Percentiles rank a stretch among this genome's conserved stretches.
Conservation (phyloP, 2,113 vertebrate genomes). For the Ovibos moschatus region DNA sequence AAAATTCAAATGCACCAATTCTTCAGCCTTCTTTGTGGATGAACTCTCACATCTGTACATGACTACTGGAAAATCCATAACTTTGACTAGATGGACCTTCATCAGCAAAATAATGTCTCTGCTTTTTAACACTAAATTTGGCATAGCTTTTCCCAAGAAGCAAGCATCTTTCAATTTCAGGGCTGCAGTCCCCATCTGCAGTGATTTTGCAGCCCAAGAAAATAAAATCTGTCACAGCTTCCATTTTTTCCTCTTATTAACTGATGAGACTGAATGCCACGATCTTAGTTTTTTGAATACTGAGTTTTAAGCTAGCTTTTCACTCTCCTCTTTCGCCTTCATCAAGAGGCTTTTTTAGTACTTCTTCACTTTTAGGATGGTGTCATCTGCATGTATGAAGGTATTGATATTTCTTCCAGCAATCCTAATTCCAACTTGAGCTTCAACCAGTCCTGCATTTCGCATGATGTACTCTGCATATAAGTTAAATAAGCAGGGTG, state of each 20-base stretch:
- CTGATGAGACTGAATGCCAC: background rate
- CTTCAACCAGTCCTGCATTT: background rate
- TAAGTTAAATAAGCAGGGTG: background rate
- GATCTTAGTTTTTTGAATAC: background rate
- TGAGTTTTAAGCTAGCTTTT: background rate
- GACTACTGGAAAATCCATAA: background rate
- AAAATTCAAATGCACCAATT: background rate
- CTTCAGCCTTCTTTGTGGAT: background rate
- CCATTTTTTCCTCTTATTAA: background rate
- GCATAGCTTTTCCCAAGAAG: background rate
- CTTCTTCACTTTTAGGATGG: background rate
- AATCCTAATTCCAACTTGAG: background rate
- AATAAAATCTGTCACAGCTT: background rate
- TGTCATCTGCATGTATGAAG: background rate
- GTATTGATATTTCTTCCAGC: background rate
- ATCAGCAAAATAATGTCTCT: background rate
- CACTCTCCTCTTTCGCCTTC: background rate
- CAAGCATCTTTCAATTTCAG: background rate
- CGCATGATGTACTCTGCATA: rapidly evolving
- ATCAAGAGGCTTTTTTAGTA: background rate
- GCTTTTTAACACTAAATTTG: background rate
- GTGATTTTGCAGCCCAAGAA: background rate
- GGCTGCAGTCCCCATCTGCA: background rate
- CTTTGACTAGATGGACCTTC: background rate
- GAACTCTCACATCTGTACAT: background rate